Conservation (phyloP, 2,888 invertebrate species). For the Drosophila koepferae region DNA sequence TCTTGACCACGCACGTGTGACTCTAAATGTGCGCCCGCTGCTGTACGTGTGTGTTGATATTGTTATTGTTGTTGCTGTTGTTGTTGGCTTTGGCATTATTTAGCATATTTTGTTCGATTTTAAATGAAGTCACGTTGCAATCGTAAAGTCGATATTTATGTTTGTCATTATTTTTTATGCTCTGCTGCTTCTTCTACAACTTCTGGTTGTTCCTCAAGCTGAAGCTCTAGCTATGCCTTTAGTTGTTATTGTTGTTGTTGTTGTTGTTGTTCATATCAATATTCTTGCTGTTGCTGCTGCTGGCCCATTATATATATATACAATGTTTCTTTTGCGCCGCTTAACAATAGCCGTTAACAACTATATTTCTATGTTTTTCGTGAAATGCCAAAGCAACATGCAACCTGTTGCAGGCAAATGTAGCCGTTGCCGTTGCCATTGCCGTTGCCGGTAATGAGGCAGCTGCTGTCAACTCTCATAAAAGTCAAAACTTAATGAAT, state of each 20-base stretch:
- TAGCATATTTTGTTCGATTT: constrained; percentile 81
- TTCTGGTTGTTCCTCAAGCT: constrained; percentile 17
- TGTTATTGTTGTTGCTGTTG: constrained; percentile 21
- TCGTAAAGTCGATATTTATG: constrained; percentile 69
- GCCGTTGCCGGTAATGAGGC: constrained; percentile 58
- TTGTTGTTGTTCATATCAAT: constrained; percentile 40
- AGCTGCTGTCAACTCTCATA: constrained; percentile 72
- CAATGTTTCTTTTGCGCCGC: constrained; percentile 53
- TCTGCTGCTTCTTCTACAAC: constrained; percentile 50
- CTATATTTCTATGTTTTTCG: constrained; percentile 65
- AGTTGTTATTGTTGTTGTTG: constrained; percentile 12
- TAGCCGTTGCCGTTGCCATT: constrained; percentile 28
- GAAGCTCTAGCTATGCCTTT: constrained; percentile 21
- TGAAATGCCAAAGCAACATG: constrained; percentile 59
- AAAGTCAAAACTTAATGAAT: constrained; percentile 71
- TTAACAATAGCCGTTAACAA: constrained; percentile 79
- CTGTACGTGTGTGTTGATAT: constrained; percentile 50
- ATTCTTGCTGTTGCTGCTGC: constrained; percentile 35
- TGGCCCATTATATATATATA: constrained; percentile 38
- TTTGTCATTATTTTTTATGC: constrained; percentile 70
- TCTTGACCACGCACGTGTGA: constrained; percentile 79
- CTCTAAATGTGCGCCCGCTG: constrained; percentile 62
- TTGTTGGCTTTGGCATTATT: constrained; percentile 56
- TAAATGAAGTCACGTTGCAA: constrained; percentile 82
- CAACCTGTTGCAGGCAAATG: constrained; percentile 45